Evolutionary conservation across 53 echinoderm and acorn worm genomes (phyloP), one percentile per base, ranked within the genome.

Genomic region (Holothuria leucospilota): DNA sequence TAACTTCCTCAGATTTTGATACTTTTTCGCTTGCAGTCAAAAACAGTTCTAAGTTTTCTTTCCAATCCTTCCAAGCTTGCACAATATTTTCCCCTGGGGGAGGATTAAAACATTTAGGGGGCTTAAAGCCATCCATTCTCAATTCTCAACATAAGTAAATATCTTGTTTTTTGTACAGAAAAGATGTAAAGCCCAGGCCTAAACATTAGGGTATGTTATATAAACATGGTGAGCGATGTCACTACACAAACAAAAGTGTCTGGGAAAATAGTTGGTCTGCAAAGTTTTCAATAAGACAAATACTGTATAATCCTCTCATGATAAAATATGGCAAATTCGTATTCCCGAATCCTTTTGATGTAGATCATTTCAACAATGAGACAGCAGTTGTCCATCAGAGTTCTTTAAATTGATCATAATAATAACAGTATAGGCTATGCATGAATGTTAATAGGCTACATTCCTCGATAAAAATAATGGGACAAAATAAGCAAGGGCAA

Each of bases 41-140:
- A 79, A 59, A 58, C 73, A 73, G 42, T 12, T 73, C 4, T 4
- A 42, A 73, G 4, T 73, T 49, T 42, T n/a, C 73, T 73, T 73
- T 73, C 71, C 71, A 71, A n/a, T 71, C 39, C 20, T 39, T 39
- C 49, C 73, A 73, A 4, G 73, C 38, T 42, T 73, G 73, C 18
- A 34, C 40, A n/a, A 73, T 73, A 41, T 73, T 42, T 73, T 73
- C 73, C 12, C 42, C 73, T 24, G 73, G 2, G 23, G 73, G 73
- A 40, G 73, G 73, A 23, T 73, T 73, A 73, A 73, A 73, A 73
- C 6, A 21, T 73, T 73, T 73, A 9, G 39, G 71, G 6, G 49
- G 73, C n/a, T 42, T 34, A 42, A 73, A 73, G 11, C 73, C 73
- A 39, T 73, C 49, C 49, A 73, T 73, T 20, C 56, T 56, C 18